phyloP scores from a whole-genome alignment of 2,113 vertebrate genomes.

The Corythornis cristatus region DNA sequence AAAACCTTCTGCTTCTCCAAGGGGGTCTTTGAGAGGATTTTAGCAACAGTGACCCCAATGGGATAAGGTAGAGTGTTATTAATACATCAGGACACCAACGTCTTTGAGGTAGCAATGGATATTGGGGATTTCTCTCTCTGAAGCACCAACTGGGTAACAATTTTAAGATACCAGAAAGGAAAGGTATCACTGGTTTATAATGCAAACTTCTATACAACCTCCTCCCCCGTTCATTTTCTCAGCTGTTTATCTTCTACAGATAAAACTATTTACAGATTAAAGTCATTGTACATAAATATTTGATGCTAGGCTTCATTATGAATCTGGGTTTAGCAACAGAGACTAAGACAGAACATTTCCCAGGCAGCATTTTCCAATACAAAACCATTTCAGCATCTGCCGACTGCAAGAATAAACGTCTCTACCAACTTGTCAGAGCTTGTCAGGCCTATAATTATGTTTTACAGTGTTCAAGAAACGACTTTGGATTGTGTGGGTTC shows the following conservation, averaged over 20 bases:
- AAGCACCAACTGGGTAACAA: neutral
- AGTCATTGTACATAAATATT: conserved; percentile 48
- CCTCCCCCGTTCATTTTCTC: neutral
- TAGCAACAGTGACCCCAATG: neutral
- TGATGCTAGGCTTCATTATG: conserved; percentile 37
- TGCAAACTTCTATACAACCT: neutral
- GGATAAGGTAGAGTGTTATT: conserved; percentile 3
- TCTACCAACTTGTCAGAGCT: conserved; percentile 60
- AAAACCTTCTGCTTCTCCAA: neutral
- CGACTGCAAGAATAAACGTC: conserved; percentile 49
- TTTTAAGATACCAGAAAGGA: neutral
- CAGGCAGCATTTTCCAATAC: conserved; percentile 58
- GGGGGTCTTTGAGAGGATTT: conserved; percentile 9
- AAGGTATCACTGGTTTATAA: neutral
- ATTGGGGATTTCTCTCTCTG: neutral
- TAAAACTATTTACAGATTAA: conserved; percentile 34
- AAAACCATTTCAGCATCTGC: conserved; percentile 62
- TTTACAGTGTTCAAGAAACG: conserved; percentile 45
- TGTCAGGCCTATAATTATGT: conserved; percentile 68
- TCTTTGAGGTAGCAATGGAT: neutral
- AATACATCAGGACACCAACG: neutral
- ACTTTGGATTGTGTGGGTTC: conserved; percentile 22
- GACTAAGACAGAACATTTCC: conserved; percentile 3
- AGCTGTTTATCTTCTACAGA: conserved; percentile 29
- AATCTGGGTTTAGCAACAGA: conserved; percentile 16